These are phyloP conservation scores for Pasiphila rectangulata DNA, from an alignment of 2,888 invertebrate genomes.

Conservation along the genomic window DNA sequence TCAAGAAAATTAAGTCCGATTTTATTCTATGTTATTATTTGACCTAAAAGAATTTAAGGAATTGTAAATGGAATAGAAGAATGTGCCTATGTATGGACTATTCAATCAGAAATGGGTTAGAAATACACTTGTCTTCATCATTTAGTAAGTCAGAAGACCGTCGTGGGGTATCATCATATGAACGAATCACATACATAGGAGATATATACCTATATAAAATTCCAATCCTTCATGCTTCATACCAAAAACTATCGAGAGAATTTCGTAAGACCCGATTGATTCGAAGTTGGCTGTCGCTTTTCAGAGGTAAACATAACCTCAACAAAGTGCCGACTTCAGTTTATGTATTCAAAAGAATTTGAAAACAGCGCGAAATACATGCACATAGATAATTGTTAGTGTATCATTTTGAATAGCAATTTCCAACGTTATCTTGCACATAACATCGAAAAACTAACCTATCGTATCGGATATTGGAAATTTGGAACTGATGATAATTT, in stretches of 20 bases:
- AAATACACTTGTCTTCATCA: slow-evolving; percentile 77
- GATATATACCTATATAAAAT: too few relatives aligned
- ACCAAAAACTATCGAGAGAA: too few relatives aligned
- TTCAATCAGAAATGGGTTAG: slow-evolving; percentile 70
- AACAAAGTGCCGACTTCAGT: not conserved
- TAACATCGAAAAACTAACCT: slow-evolving; percentile 10
- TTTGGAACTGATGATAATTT: too few relatives aligned
- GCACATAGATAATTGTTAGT: not conserved
- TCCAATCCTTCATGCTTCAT: too few relatives aligned
- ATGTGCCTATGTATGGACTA: not conserved
- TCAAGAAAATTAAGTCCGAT: too few relatives aligned
- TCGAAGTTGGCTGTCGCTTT: not conserved
- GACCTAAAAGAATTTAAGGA: too few relatives aligned
- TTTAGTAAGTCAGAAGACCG: slow-evolving; percentile 86
- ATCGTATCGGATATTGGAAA: not conserved
- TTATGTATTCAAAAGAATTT: not conserved
- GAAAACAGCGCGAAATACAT: not conserved
- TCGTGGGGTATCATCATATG: slow-evolving; percentile 87
- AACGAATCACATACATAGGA: too few relatives aligned
- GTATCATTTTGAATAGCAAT: not conserved
- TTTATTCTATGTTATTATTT: too few relatives aligned
- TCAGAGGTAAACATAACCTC: slow-evolving; percentile 17
- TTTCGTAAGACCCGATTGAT: too few relatives aligned
- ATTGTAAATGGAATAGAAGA: too few relatives aligned
- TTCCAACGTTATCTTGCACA: not conserved